Evolutionary conservation across 1,140 invertebrate genomes (phyloP).

Genomic region (Zophobas morio): DNA sequence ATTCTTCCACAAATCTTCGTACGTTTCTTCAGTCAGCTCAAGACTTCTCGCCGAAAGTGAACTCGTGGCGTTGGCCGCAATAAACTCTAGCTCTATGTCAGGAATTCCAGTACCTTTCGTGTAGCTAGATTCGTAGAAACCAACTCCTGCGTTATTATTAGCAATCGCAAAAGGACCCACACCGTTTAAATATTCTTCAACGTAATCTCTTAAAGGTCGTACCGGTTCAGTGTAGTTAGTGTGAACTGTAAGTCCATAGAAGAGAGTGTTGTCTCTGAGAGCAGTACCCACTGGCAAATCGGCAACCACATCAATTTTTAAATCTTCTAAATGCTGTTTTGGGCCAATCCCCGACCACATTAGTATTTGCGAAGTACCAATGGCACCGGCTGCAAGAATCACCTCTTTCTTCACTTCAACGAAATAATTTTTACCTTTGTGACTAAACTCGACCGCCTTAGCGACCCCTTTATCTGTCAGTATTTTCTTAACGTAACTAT

Average conservation of each 20-base stretch:
- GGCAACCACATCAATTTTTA: conserved; percentile 65
- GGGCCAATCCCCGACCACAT: conserved; percentile 75
- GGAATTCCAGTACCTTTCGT: conserved; percentile 48
- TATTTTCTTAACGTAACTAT: conserved; percentile 73
- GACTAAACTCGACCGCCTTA: conserved; percentile 71
- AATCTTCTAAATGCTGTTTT: conserved; percentile 67
- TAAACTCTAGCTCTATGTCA: conserved; percentile 55
- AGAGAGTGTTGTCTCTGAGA: conserved; percentile 84
- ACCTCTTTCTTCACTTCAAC: conserved; percentile 68
- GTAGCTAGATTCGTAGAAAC: conserved; percentile 50
- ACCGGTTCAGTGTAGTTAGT: conserved; percentile 37
- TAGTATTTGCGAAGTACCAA: conserved; percentile 70
- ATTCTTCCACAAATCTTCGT: conserved; percentile 52
- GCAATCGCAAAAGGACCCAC: conserved; percentile 81
- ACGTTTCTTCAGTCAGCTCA: conserved; percentile 51
- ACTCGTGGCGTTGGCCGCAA: conserved; percentile 45
- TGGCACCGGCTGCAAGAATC: conserved; percentile 69
- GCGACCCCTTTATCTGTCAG: conserved; percentile 76
- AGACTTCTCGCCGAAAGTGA: conserved; percentile 50
- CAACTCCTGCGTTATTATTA: conserved; percentile 78
- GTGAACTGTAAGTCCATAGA: conserved; percentile 82
- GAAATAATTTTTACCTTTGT: conserved; percentile 60
- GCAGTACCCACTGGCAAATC: conserved; percentile 75
- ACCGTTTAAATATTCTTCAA: conserved; percentile 65
- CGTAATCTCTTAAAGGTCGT: conserved; percentile 8